Evolutionary conservation across 2,888 invertebrate species (phyloP).

Genomic region (Plemyria rubiginata): DNA sequence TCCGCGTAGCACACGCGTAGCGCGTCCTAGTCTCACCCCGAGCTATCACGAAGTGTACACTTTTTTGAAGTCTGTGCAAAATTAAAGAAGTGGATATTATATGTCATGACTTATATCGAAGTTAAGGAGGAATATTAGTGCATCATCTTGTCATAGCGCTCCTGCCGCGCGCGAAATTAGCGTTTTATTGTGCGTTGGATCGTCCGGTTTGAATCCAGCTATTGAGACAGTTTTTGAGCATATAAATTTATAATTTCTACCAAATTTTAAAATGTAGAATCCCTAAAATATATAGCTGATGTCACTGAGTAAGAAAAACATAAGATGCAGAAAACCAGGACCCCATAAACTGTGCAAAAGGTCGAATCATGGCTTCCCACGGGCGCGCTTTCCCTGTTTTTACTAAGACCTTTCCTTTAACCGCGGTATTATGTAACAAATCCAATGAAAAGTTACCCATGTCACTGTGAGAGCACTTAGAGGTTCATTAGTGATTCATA

Average conservation of each 20-base stretch:
- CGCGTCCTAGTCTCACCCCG: neutral
- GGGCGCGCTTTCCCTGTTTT: conserved; percentile 38
- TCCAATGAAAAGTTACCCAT: conserved; percentile 23
- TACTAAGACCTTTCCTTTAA: conserved; percentile 36
- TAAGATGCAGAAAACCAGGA: conserved; percentile 31
- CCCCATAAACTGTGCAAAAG: conserved; percentile 39
- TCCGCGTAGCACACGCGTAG: conserved; percentile 6
- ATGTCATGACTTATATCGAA: too few relatives aligned
- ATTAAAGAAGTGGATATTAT: too few relatives aligned
- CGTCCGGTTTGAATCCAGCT: too few relatives aligned
- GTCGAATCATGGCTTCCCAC: conserved; percentile 37
- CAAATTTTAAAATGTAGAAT: neutral
- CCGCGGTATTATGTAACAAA: conserved; percentile 32
- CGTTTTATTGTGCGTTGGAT: too few relatives aligned
- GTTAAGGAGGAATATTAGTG: too few relatives aligned
- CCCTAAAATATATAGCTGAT: conserved; percentile 7
- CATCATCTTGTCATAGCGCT: too few relatives aligned
- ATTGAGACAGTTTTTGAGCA: too few relatives aligned
- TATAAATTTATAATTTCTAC: too few relatives aligned
- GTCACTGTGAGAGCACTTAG: conserved; percentile 6
- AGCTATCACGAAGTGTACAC: too few relatives aligned
- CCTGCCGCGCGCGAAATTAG: too few relatives aligned
- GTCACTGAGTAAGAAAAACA: conserved; percentile 29
- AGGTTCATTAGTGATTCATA: neutral
- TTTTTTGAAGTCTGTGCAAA: too few relatives aligned